phyloP scores from a whole-genome alignment of 2,113 vertebrate genomes.

The Perccottus glenii region DNA sequence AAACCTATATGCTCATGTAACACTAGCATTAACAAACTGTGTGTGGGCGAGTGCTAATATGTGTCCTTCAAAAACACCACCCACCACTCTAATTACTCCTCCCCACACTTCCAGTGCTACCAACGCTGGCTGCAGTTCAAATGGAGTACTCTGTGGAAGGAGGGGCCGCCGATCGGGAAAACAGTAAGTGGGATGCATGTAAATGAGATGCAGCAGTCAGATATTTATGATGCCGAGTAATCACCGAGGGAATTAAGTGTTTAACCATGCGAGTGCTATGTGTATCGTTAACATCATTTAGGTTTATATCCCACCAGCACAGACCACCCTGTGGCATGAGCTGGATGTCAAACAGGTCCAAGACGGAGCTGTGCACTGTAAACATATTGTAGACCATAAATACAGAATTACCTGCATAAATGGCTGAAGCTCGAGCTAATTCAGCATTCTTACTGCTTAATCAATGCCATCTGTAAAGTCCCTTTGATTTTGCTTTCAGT shows the following conservation, averaged over 20 bases:
- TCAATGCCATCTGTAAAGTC: not conserved
- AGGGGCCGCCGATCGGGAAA: constrained; percentile 32
- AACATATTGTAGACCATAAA: not conserved
- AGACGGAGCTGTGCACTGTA: constrained; percentile 8
- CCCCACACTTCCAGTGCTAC: constrained; percentile 22
- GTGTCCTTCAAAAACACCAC: constrained; percentile 38
- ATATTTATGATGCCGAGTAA: constrained; percentile 61
- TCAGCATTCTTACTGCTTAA: not conserved
- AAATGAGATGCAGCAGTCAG: constrained; percentile 68
- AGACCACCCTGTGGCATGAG: constrained; percentile 25
- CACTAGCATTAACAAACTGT: constrained; percentile 1
- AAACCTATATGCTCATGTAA: constrained; percentile 41
- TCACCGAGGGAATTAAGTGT: constrained; percentile 62
- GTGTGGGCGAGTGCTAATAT: constrained; percentile 18
- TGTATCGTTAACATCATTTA: constrained; percentile 56
- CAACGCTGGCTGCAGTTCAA: constrained; percentile 45
- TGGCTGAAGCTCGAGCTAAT: not conserved
- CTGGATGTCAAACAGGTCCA: constrained; percentile 14
- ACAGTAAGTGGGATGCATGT: constrained; percentile 37
- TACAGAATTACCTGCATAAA: not conserved
- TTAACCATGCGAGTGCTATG: constrained; percentile 44
- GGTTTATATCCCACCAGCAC: constrained; percentile 37
- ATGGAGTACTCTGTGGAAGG: constrained; percentile 45
- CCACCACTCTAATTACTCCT: constrained; percentile 47
- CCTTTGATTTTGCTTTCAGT: not conserved